phyloP scores from a whole-genome alignment of 1,140 invertebrate species.

The Drosophila setifemur region DNA sequence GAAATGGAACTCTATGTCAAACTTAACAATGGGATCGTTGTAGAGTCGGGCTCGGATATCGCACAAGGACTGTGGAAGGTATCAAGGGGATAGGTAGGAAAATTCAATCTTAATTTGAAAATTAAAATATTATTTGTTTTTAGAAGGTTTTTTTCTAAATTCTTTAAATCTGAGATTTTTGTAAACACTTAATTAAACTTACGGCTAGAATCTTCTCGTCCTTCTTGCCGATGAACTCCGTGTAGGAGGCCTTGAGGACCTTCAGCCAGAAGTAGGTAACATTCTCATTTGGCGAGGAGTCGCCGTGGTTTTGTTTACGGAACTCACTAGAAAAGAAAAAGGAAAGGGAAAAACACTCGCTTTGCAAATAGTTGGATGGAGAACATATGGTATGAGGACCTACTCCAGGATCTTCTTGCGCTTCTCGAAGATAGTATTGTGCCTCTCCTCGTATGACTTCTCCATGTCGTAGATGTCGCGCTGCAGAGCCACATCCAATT shows the following conservation, averaged over 20 bases:
- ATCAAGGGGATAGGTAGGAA: too few species aligned
- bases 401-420: constrained; percentile 70
- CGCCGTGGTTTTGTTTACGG: constrained; percentile 56
- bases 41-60: constrained; percentile 64
- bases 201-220: constrained; percentile 92
- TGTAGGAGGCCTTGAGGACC: constrained; percentile 91
- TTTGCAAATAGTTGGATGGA: background rate
- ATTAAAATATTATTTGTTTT: too few species aligned
- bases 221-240: constrained; percentile 89
- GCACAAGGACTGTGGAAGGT: constrained; percentile 1
- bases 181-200: background rate
- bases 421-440: constrained; percentile 73
- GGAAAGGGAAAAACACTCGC: too few species aligned
- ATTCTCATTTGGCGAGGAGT: constrained; percentile 83
- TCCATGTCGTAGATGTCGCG: constrained; percentile 94
- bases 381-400: background rate
- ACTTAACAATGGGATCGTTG: constrained; percentile 83
- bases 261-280: constrained; percentile 96
- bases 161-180: too few species aligned
- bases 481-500: constrained; percentile 94
- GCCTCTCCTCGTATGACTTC: constrained; percentile 87
- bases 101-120: too few species aligned
- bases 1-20: constrained; percentile 94
- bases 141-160: too few species aligned
- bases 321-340: constrained; percentile 34